Evolutionary conservation across 2,797 vertebrate genomes (phyloP), one percentile per base, ranked within the genome.

Genomic region (Microhierax caerulescens): DNA sequence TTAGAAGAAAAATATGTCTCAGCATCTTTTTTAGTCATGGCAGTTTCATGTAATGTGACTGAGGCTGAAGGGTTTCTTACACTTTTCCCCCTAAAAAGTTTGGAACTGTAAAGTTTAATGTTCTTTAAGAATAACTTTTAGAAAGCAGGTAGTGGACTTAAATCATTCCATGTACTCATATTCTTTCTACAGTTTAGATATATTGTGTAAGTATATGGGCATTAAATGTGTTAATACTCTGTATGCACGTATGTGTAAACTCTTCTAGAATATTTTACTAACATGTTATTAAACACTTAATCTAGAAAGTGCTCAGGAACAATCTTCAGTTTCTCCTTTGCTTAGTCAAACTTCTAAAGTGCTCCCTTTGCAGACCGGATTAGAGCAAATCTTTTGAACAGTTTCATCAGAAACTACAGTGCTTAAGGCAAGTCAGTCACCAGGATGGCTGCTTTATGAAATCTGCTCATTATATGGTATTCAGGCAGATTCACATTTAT

Each of bases 321-420:
- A 54, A 10, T 87, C 23, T 70, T 67, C 56, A 39, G 5, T 60
- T 93, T 93, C 70, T 86, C 11, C 22, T 93, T 89, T 88, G 79
- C 64, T 69, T 79, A 47, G 41, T 53, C 28, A 50, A 25, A 11
- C 45, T 92, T 60, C 17, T 65, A 4, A 90, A 90, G 53, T 59
- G 12, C 36, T 90, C 53, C 47, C 53, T 91, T 65, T 84, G 69
- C 67, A 57, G 61, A 73, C 36, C 8, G 8, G 23, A 16, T 87
- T 37, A 47, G 50, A 87, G 34, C 45, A 74, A 74, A 89, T 64
- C 64, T 87, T 85, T 24, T 70, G 24, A 80, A 90, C 63, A 65
- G 25, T 45, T 82, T 90, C 8, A 85, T 83, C 27, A 73, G 78
- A 74, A 88, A 70, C 63, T 57, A 56, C 41, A 57, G 9, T 70